phyloP scores from a whole-genome alignment of 2,797 vertebrate genomes.

The Argya squamiceps region DNA sequence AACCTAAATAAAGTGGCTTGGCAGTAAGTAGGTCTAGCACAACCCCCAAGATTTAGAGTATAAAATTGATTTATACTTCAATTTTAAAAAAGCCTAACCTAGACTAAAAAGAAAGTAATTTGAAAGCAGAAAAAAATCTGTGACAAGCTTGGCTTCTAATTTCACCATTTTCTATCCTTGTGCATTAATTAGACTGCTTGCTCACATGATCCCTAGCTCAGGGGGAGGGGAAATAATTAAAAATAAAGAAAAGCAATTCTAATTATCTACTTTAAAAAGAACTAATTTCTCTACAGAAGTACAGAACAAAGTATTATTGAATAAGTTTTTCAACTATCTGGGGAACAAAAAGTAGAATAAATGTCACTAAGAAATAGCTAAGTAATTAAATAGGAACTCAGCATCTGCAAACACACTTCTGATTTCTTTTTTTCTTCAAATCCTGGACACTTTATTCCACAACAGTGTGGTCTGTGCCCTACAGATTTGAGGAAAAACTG shows the following conservation, averaged over 20 bases:
- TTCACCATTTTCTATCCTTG: background rate
- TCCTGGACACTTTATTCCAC: background rate
- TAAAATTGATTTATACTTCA: background rate
- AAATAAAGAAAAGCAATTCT: background rate
- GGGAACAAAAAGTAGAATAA: background rate
- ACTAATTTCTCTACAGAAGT: background rate
- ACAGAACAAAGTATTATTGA: background rate
- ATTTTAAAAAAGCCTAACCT: background rate
- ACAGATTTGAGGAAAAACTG: background rate
- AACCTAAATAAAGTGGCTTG: background rate
- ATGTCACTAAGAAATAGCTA: background rate
- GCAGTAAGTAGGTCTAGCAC: background rate
- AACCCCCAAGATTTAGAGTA: background rate
- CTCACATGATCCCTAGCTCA: background rate
- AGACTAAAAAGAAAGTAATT: background rate
- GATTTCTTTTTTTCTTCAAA: background rate
- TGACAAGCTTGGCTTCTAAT: background rate
- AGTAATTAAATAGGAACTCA: background rate
- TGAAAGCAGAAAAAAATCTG: background rate
- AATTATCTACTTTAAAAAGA: background rate
- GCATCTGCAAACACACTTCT: background rate
- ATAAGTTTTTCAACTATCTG: background rate
- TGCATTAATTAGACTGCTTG: background rate
- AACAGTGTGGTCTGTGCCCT: background rate
- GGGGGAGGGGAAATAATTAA: background rate